phyloP scores from a whole-genome alignment of 1,140 invertebrate genomes.

The Pseudomyrmex pallidus region DNA sequence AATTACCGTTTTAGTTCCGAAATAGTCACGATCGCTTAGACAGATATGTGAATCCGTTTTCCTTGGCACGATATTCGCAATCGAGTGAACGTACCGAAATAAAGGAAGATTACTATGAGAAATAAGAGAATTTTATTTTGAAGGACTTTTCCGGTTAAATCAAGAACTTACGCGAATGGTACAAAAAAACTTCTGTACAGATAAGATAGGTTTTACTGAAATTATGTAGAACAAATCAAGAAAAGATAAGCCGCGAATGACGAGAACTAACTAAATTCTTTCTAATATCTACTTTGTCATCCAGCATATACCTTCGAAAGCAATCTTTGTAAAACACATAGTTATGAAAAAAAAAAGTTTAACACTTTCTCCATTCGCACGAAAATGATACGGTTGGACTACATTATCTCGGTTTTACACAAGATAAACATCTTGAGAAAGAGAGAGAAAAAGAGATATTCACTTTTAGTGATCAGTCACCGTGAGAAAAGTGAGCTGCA shows the following conservation, averaged over 20 bases:
- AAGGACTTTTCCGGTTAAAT: not conserved
- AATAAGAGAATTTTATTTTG: too few relatives aligned
- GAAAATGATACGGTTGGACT: not conserved
- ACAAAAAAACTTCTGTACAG: not conserved
- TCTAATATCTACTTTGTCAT: conserved; percentile 25
- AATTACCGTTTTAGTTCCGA: conserved; percentile 44
- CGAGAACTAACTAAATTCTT: not conserved
- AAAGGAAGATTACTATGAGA: too few relatives aligned
- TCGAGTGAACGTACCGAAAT: too few relatives aligned
- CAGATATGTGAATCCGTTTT: conserved; percentile 3
- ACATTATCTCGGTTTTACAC: conserved; percentile 6
- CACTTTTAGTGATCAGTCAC: conserved; percentile 5
- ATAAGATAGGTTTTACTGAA: not conserved
- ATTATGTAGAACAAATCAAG: not conserved
- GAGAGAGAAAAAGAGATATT: not conserved
- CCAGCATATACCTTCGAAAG: not conserved
- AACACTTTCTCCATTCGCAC: conserved; percentile 44
- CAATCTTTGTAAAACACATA: conserved; percentile 36
- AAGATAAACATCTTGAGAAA: conserved; percentile 16
- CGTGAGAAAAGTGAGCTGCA: not conserved
- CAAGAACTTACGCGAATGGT: not conserved
- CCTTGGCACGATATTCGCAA: not conserved
- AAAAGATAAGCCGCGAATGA: not conserved
- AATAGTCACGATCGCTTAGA: not conserved
- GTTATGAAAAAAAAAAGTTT: conserved; percentile 14